Evolutionary conservation across 2,888 invertebrate species (phyloP), one percentile per base, ranked within the genome.

Genomic region (Schrankia costaestrigalis): DNA sequence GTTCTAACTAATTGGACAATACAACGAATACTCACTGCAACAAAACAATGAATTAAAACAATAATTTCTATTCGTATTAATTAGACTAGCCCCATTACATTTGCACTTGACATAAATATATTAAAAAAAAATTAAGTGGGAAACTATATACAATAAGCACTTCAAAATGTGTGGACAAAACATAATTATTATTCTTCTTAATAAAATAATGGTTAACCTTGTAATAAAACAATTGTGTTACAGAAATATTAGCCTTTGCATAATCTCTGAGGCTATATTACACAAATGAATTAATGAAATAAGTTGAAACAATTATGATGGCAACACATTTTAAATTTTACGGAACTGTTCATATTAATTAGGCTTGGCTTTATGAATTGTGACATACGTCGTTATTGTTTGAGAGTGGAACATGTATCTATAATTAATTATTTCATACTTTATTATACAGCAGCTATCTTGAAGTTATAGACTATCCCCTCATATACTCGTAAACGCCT

Each of bases 51-150:
- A 72, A 63, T 68, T 67, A 58, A 69, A 68, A 63, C 61, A 62
- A 57, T 63, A 70, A 69, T 72, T 68, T 68, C 54, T 65, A 69
- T 65, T 71, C 55, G 65, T 64, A 72, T 72, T 69, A 69, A 67
- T 70, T 64, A 63, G 52, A 60, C 50, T 55, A 61, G 57, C 56
- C 57, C 68, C 71, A 74, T 78, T 74, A 75, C 57, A 52, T 40
- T 49, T 69, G 81, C 76, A 82, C 84, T 84, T 84, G 83, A 83
- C 82, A 82, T 65, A 52, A 67, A 76, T 81, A 66, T n/a, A n/a
- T n/a, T n/a, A n/a, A n/a, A n/a, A 59, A 56, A 64, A 56, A 57
- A 64, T 54, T 42, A 58, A 74, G 74, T 83, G 79, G 72, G 81
- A 82, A 82, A 62, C 56, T 63, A 69, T 60, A 51, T 42, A 81